These are phyloP conservation scores for Malacoraja senta DNA, from an alignment of 2,797 vertebrate species.

Conservation along the genomic window DNA sequence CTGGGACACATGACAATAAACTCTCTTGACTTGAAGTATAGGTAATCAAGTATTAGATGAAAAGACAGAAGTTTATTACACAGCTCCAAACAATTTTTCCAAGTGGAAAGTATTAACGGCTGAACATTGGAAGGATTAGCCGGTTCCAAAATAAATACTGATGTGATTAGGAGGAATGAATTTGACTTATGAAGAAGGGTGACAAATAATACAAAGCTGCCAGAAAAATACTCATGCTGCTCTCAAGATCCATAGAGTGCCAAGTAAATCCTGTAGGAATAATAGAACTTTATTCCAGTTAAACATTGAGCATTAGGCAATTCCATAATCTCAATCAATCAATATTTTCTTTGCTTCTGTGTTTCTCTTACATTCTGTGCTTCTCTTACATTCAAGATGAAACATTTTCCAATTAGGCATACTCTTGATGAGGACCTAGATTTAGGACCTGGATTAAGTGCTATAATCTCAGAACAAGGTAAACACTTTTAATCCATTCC, in stretches of 20 bases:
- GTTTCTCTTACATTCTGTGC: too few relatives aligned
- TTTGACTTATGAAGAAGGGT: background rate
- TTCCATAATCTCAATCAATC: conserved; percentile 10
- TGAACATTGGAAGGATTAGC: background rate
- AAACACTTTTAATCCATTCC: too few relatives aligned
- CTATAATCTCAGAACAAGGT: too few relatives aligned
- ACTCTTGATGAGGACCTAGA: background rate
- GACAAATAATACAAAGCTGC: background rate
- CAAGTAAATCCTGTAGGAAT: background rate
- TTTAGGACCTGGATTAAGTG: background rate
- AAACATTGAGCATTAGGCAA: background rate
- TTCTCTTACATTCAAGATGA: background rate
- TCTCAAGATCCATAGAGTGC: background rate
- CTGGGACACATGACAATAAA: too few relatives aligned
- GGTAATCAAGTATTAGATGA: background rate
- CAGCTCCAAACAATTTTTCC: background rate
- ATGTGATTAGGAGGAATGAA: background rate
- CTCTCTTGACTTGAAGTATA: too few relatives aligned
- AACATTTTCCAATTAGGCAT: background rate
- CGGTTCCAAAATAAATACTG: conserved; percentile 22
- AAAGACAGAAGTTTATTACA: background rate
- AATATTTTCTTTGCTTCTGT: conserved; percentile 13
- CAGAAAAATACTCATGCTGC: background rate
- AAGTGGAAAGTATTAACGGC: background rate
- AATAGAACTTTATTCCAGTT: background rate